Percentiles rank a stretch among this genome's conserved stretches.
Conservation (phyloP, 2,888 invertebrate species). For the Folsomia candida region DNA sequence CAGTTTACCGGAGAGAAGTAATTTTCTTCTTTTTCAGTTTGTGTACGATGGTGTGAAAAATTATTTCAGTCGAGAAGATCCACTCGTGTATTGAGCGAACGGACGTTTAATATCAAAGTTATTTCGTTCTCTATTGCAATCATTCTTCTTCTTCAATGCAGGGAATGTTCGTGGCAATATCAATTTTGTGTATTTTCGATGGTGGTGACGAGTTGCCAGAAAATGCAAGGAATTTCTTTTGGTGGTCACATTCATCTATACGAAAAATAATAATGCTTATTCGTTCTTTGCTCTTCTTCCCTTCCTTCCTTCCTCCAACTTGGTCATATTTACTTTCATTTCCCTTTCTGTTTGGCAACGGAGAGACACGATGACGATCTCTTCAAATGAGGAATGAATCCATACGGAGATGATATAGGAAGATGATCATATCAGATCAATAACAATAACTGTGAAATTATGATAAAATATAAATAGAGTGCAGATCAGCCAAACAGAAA, state of each 20-base stretch:
- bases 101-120: conserved; percentile 3
- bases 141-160: not conserved
- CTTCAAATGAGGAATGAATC: too few relatives aligned
- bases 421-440: too few relatives aligned
- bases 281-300: too few relatives aligned
- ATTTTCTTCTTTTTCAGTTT: conserved; percentile 5
- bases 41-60: not conserved
- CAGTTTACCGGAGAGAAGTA: not conserved
- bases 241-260: not conserved
- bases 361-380: too few relatives aligned
- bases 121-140: not conserved
- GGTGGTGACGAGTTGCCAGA: not conserved
- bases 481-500: too few relatives aligned
- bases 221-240: not conserved
- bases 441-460: too few relatives aligned
- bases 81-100: not conserved
- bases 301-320: too few relatives aligned
- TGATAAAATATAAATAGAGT: too few relatives aligned
- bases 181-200: not conserved
- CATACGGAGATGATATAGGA: too few relatives aligned
- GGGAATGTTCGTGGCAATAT: not conserved
- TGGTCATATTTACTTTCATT: too few relatives aligned
- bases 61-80: not conserved
- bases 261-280: too few relatives aligned
- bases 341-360: too few relatives aligned